Conservation (phyloP, 2,113 vertebrate species). For the Uropsilus gracilis region DNA sequence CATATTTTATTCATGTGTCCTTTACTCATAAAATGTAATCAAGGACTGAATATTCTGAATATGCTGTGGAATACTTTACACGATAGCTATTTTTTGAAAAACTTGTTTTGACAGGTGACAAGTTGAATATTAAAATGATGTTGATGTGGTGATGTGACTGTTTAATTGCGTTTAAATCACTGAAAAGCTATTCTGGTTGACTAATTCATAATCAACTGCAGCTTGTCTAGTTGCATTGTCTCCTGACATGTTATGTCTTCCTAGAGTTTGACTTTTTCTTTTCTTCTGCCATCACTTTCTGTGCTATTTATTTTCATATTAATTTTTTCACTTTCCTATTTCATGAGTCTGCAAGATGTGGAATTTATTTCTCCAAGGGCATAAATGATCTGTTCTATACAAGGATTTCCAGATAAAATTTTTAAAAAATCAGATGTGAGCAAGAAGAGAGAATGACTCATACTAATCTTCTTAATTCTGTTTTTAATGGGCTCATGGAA, state of each 20-base stretch:
- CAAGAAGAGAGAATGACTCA: neutral
- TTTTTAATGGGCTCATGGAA: neutral
- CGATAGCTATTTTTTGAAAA: conserved; percentile 18
- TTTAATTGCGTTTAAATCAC: conserved; percentile 62
- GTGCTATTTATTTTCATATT: neutral
- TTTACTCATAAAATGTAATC: conserved; percentile 14
- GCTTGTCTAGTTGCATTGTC: conserved; percentile 35
- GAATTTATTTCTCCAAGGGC: too few species aligned
- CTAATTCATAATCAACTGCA: conserved; percentile 23
- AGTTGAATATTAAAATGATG: conserved; percentile 43
- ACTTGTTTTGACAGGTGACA: conserved; percentile 68
- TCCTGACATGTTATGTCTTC: neutral
- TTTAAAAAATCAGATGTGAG: neutral
- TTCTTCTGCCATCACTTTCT: neutral
- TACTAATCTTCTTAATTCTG: neutral
- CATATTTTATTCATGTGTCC: conserved; percentile 1
- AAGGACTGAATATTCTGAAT: neutral
- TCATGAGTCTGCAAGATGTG: neutral
- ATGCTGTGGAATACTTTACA: conserved; percentile 51
- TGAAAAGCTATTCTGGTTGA: conserved; percentile 48
- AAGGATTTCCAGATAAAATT: neutral
- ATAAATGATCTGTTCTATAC: neutral
- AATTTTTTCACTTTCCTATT: neutral
- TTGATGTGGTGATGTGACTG: neutral
- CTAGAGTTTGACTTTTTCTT: neutral